Evolutionary conservation across 2,888 invertebrate species (phyloP).

Genomic region (Andrena flavipes): DNA sequence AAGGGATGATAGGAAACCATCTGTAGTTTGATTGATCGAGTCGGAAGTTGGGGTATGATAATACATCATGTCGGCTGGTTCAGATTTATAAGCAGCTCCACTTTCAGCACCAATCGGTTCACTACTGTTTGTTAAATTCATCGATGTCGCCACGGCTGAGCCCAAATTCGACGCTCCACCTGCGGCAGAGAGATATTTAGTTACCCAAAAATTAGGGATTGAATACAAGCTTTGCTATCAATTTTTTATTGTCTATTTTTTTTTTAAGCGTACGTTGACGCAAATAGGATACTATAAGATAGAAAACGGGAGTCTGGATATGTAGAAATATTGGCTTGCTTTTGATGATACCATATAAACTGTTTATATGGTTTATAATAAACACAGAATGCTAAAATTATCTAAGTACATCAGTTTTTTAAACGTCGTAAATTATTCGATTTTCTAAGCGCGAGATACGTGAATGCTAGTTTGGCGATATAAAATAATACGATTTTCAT

Average conservation of each 20-base stretch:
- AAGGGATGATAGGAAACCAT: constrained; percentile 95
- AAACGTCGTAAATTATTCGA: no score
- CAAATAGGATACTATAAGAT: no score
- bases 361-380: no score
- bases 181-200: constrained; percentile 79
- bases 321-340: no score
- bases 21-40: constrained; percentile 90
- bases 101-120: constrained; percentile 88
- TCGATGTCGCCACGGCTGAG: constrained; percentile 91
- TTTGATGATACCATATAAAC: no score
- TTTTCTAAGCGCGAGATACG: no score
- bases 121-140: constrained; percentile 91
- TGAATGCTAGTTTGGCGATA: no score
- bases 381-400: no score
- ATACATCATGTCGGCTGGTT: constrained; percentile 92
- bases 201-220: constrained; percentile 66
- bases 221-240: neutral
- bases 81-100: constrained; percentile 88
- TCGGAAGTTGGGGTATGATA: constrained; percentile 88
- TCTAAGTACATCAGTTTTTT: no score
- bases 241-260: constrained; percentile 33
- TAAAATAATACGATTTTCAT: no score
- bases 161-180: constrained; percentile 88
- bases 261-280: no score
- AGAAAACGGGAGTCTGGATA: no score